Evolutionary conservation across 2,113 vertebrate genomes (phyloP).

Genomic region (Charadrius vociferus): DNA sequence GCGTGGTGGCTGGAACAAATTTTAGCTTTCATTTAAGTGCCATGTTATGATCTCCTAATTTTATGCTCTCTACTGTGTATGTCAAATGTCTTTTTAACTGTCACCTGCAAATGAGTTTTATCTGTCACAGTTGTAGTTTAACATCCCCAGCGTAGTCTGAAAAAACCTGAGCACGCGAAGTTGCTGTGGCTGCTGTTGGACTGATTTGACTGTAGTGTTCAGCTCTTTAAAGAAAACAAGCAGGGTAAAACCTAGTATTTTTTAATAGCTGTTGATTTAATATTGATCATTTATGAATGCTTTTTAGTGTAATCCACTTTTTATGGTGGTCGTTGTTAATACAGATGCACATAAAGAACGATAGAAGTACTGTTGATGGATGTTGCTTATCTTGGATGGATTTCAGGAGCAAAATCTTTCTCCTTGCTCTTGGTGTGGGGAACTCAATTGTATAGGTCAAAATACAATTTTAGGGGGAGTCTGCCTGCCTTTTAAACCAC

Average conservation of each 20-base stretch:
- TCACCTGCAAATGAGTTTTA: neutral
- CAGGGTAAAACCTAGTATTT: neutral
- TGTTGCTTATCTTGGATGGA: neutral
- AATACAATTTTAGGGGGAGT: neutral
- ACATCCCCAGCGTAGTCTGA: neutral
- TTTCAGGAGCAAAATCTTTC: neutral
- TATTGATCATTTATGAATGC: neutral
- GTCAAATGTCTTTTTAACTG: neutral
- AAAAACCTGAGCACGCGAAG: accelerated
- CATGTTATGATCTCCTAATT: neutral
- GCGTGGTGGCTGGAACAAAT: neutral
- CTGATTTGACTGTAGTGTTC: neutral
- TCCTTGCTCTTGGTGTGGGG: neutral
- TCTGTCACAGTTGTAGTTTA: neutral
- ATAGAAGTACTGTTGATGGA: neutral
- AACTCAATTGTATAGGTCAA: neutral
- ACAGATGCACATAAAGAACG: neutral
- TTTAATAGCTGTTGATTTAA: neutral
- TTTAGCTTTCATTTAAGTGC: neutral
- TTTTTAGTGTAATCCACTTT: neutral
- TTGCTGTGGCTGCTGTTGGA: neutral
- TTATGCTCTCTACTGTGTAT: neutral
- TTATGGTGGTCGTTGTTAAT: neutral
- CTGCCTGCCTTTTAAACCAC: neutral
- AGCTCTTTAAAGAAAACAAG: neutral